Evolutionary conservation across 2,888 invertebrate genomes (phyloP).

Genomic region (Asteroscopus sphinx): DNA sequence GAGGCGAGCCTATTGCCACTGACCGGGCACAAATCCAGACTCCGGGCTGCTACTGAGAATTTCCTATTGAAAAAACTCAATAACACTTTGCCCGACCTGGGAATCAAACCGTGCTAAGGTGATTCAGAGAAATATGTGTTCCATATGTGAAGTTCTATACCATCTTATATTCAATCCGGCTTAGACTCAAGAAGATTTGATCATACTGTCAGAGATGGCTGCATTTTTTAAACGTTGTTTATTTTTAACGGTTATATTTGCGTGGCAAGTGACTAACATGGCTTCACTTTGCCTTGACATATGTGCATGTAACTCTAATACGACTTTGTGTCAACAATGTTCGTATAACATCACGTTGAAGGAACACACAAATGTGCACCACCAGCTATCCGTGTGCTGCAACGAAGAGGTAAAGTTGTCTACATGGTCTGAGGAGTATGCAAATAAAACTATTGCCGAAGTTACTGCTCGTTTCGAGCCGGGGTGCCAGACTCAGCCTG

Average conservation of each 20-base stretch:
- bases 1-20: too few relatives aligned
- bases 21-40: too few relatives aligned
- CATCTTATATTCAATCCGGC: conserved; percentile 81
- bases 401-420: conserved; percentile 65
- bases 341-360: conserved; percentile 78
- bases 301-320: conserved; percentile 72
- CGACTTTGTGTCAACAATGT: conserved; percentile 74
- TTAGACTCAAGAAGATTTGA: conserved; percentile 63
- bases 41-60: too few relatives aligned
- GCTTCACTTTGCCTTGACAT: conserved; percentile 74
- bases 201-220: conserved; percentile 77
- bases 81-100: too few relatives aligned
- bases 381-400: conserved; percentile 74
- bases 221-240: conserved; percentile 74
- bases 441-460: conserved; percentile 77
- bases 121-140: conserved; percentile 70
- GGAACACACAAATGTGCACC: conserved; percentile 70
- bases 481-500: too few relatives aligned
- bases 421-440: conserved; percentile 68
- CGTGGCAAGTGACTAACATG: conserved; percentile 76
- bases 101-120: conserved; percentile 75
- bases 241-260: conserved; percentile 77
- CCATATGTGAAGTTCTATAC: conserved; percentile 71
- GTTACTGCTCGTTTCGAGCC: conserved; percentile 69
- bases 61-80: too few relatives aligned